Percentiles rank a stretch among this genome's conserved stretches.
Conservation (phyloP, 2,888 invertebrate genomes). For the Serrognathus titanus region DNA sequence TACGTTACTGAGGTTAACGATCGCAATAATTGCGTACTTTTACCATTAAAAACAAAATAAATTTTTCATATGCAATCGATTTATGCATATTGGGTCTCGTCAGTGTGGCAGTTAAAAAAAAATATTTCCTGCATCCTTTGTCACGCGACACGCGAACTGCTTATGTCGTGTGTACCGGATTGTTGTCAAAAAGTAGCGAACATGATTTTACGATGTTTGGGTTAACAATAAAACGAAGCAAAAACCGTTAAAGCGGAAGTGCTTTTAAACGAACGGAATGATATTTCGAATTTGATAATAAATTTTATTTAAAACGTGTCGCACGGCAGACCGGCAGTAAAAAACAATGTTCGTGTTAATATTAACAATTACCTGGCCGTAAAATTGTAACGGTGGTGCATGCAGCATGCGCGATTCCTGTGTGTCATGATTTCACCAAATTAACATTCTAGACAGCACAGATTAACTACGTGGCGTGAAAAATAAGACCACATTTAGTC, state of each 20-base stretch:
- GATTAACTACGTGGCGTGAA: conserved; percentile 5
- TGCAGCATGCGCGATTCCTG: neutral
- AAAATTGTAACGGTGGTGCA: conserved; percentile 4
- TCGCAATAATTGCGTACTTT: too few relatives aligned
- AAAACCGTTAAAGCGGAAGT: too few relatives aligned
- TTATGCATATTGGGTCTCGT: conserved; percentile 10
- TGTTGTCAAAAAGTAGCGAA: too few relatives aligned
- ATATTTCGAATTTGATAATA: neutral
- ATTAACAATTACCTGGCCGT: conserved; percentile 5
- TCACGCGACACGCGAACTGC: too few relatives aligned
- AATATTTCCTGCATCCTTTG: conserved; percentile 4
- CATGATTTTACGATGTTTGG: too few relatives aligned
- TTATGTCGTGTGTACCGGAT: too few relatives aligned
- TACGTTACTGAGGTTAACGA: too few relatives aligned
- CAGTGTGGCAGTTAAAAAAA: conserved; percentile 1
- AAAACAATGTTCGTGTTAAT: conserved; percentile 5
- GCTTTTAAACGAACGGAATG: neutral
- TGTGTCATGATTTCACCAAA: conserved; percentile 5
- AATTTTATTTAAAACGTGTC: conserved; percentile 1
- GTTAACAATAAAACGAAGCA: too few relatives aligned
- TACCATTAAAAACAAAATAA: too few relatives aligned
- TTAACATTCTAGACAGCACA: conserved; percentile 13
- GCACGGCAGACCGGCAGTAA: conserved; percentile 4
- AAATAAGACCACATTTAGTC: conserved; percentile 7
- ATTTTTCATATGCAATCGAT: conserved; percentile 4